Evolutionary conservation across 2,113 vertebrate genomes (phyloP).

Genomic region (Indicator maculatus): DNA sequence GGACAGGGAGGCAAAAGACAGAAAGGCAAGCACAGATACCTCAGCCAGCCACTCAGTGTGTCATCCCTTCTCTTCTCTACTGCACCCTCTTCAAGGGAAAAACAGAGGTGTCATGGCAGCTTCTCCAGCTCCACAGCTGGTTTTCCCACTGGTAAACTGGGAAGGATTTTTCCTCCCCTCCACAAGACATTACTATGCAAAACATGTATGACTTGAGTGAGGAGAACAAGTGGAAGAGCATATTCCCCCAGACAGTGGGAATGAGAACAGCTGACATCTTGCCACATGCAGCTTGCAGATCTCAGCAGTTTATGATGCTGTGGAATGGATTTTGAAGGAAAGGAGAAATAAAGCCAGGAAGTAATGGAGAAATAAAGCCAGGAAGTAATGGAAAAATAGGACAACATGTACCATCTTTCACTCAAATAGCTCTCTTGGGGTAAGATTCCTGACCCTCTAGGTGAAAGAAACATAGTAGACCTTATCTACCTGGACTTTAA

Average conservation of each 20-base stretch:
- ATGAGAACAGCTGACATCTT: slow-evolving; percentile 38
- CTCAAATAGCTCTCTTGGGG: neutral
- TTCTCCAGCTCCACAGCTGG: neutral
- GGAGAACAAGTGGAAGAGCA: slow-evolving; percentile 45
- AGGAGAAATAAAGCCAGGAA: neutral
- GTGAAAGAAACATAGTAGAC: neutral
- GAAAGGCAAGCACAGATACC: neutral
- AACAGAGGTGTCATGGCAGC: neutral
- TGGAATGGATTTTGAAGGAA: neutral
- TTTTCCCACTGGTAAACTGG: neutral
- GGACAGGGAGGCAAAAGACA: neutral
- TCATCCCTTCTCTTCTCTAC: neutral
- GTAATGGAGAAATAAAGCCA: neutral
- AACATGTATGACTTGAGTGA: slow-evolving; percentile 4
- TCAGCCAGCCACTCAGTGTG: neutral
- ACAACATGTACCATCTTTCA: neutral
- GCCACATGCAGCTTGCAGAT: neutral
- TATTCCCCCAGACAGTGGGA: neutral
- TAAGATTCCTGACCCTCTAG: neutral
- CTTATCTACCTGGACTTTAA: neutral
- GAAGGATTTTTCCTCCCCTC: neutral
- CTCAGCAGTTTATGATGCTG: neutral
- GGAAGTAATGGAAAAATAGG: neutral
- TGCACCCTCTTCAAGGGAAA: neutral
- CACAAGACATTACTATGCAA: neutral